phyloP scores from a whole-genome alignment of 2,113 vertebrate genomes.

The Tautogolabrus adspersus region DNA sequence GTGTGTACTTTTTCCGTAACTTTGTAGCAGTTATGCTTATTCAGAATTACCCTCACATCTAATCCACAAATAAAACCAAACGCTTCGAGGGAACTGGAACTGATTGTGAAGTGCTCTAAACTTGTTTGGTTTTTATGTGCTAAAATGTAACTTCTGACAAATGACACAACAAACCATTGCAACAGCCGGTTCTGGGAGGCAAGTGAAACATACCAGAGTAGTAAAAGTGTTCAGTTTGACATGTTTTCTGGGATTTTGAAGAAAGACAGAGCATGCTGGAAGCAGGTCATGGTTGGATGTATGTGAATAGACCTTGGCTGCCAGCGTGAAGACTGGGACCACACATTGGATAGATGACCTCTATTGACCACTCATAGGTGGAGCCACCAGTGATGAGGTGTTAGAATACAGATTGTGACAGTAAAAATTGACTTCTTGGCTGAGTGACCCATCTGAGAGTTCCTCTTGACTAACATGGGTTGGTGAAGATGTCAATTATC shows the following conservation, averaged over 20 bases:
- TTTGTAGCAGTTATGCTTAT: not conserved
- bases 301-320: slow-evolving; percentile 66
- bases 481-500: slow-evolving; percentile 3
- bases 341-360: slow-evolving; percentile 72
- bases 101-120: slow-evolving; percentile 29
- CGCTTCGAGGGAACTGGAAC: slow-evolving; percentile 25
- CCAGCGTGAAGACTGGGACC: slow-evolving; percentile 71
- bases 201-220: slow-evolving; percentile 70
- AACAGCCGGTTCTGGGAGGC: slow-evolving; percentile 42
- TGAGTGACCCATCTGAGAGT: not conserved
- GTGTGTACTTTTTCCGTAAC: not conserved
- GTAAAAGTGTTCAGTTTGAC: slow-evolving; percentile 68
- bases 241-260: slow-evolving; percentile 70
- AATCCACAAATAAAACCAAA: slow-evolving; percentile 2
- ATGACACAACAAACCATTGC: slow-evolving; percentile 47
- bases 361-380: slow-evolving; percentile 50
- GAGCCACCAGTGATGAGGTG: slow-evolving; percentile 44
- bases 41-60: not conserved
- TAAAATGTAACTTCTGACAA: slow-evolving; percentile 64
- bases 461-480: slow-evolving; percentile 6
- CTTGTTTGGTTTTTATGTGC: slow-evolving; percentile 32
- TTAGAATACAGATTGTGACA: slow-evolving; percentile 32
- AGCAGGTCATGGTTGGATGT: slow-evolving; percentile 72
- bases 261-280: slow-evolving; percentile 73
- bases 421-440: slow-evolving; percentile 38